Evolutionary conservation across 2,797 vertebrate genomes (phyloP).

Genomic region (Pteronotus mesoamericanus): DNA sequence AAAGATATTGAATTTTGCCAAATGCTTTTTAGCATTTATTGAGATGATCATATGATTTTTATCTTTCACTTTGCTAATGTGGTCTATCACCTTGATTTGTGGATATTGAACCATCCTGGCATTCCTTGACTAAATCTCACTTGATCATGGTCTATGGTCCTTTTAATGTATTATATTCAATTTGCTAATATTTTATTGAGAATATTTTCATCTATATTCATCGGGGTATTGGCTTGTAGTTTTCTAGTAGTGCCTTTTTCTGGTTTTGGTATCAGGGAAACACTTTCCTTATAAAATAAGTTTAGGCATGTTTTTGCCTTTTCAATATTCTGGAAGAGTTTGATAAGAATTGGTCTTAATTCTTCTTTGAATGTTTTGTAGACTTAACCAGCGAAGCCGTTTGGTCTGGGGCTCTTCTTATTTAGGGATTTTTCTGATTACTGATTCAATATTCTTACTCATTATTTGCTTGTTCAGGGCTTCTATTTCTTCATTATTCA

Average conservation of each 20-base stretch:
- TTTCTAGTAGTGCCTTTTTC: neutral
- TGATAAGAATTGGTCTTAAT: neutral
- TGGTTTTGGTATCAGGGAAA: neutral
- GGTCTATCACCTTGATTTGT: neutral
- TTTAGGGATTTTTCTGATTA: neutral
- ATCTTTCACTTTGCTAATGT: neutral
- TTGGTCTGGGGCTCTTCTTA: neutral
- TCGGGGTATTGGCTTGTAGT: neutral
- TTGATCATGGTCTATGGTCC: neutral
- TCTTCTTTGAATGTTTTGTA: neutral
- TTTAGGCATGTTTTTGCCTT: neutral
- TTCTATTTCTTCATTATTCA: neutral
- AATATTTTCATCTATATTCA: neutral
- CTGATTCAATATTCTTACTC: neutral
- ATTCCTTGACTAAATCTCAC: neutral
- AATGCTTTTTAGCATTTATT: neutral
- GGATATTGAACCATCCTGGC: neutral
- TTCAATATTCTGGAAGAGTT: neutral
- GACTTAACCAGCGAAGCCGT: neutral
- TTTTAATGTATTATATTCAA: neutral
- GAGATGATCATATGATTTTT: neutral
- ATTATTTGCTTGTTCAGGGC: neutral
- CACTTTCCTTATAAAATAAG: neutral
- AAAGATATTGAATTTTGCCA: neutral
- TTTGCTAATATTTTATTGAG: neutral